Conservation (phyloP, 2,797 vertebrate genomes). For the Helarctos malayanus region DNA sequence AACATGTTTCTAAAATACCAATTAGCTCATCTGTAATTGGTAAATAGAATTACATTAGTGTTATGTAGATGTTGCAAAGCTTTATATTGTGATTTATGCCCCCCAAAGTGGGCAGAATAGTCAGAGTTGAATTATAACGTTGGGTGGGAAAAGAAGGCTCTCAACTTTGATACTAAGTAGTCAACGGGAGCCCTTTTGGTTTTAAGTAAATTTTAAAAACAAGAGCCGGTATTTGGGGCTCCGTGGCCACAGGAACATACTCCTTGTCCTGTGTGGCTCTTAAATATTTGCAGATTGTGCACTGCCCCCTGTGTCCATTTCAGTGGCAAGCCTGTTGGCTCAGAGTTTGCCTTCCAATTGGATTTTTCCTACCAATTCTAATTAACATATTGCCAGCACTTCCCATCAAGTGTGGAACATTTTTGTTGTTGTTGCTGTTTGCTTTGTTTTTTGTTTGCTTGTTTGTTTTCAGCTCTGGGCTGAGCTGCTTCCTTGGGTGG, state of each 20-base stretch:
- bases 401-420: background rate
- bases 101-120: background rate
- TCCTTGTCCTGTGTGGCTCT: background rate
- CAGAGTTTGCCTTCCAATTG: background rate
- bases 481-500: slow-evolving; percentile 3
- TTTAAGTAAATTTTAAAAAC: background rate
- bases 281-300: background rate
- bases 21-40: background rate
- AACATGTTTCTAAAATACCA: background rate
- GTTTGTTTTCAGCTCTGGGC: slow-evolving; percentile 8
- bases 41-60: background rate
- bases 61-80: background rate
- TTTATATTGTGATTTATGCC: background rate
- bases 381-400: background rate
- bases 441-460: slow-evolving; percentile 38
- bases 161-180: background rate
- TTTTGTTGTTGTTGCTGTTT: background rate
- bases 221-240: background rate
- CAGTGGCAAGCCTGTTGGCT: background rate
- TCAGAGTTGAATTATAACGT: background rate
- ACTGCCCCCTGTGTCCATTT: background rate
- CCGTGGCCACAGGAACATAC: accelerated
- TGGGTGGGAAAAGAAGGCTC: background rate
- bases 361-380: background rate
- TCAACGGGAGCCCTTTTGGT: background rate